phyloP scores from a whole-genome alignment of 2,888 invertebrate genomes.

The Drosophila stalkeri region DNA sequence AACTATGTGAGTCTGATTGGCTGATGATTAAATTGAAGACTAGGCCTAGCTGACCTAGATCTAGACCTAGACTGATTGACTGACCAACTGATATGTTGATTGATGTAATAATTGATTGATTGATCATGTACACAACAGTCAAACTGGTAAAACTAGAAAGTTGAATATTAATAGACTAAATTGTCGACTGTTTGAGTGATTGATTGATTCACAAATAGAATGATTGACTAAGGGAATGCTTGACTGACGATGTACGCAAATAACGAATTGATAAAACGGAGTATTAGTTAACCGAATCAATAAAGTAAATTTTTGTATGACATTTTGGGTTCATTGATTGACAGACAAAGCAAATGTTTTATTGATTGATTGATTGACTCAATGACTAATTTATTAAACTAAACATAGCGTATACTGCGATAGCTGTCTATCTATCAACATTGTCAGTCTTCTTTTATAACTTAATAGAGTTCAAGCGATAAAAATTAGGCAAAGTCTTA shows the following conservation, averaged over 20 bases:
- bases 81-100: neutral
- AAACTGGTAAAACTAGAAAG: no score
- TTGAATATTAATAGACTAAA: neutral
- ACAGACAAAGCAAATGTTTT: neutral
- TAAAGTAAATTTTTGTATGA: no score
- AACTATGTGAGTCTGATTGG: neutral
- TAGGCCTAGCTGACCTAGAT: no score
- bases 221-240: neutral
- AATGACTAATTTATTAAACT: neutral
- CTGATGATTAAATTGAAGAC: neutral
- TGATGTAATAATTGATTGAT: neutral
- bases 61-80: neutral
- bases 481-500: neutral
- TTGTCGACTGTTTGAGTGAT: neutral
- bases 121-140: neutral
- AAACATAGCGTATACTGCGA: neutral
- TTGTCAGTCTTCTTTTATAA: neutral
- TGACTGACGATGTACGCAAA: neutral
- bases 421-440: no score
- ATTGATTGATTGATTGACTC: neutral
- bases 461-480: neutral
- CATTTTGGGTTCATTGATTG: no score
- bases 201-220: neutral
- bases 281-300: no score
- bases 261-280: no score